Conservation (phyloP, 2,113 vertebrate species). For the Limanda limanda region DNA sequence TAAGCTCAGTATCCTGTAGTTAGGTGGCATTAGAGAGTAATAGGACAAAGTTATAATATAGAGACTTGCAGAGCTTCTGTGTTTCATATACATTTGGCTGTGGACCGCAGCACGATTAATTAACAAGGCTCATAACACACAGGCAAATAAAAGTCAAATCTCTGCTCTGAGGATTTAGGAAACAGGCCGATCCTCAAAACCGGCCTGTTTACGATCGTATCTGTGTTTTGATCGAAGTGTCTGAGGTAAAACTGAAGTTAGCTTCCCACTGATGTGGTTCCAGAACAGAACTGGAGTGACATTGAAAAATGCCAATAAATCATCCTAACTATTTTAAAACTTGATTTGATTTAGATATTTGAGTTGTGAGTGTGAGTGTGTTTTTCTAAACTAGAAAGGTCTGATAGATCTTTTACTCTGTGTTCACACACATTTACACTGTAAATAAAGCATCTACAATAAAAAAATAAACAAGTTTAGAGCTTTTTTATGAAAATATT, state of each 20-base stretch:
- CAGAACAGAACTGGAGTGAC: background rate
- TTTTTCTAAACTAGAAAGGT: no score
- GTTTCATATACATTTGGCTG: no score
- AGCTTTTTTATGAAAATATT: no score
- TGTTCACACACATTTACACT: no score
- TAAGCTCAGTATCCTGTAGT: conserved; percentile 42
- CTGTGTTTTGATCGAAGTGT: background rate
- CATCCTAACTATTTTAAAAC: background rate
- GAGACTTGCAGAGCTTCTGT: conserved; percentile 48
- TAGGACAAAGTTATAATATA: conserved; percentile 43
- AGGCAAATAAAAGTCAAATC: background rate
- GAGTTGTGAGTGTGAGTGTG: background rate
- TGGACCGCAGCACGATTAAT: conserved; percentile 15
- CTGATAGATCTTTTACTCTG: no score
- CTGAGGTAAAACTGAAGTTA: background rate
- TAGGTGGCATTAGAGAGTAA: conserved; percentile 47
- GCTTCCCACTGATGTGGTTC: background rate
- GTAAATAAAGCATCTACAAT: no score
- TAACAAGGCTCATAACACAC: conserved; percentile 13
- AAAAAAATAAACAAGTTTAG: no score
- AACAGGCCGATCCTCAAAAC: no score
- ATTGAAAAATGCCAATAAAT: background rate
- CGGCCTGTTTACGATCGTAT: background rate
- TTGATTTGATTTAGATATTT: background rate
- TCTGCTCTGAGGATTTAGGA: background rate